Percentiles rank a stretch among this genome's conserved stretches.
Conservation (phyloP, 2,888 invertebrate genomes). For the Amiota communis region DNA sequence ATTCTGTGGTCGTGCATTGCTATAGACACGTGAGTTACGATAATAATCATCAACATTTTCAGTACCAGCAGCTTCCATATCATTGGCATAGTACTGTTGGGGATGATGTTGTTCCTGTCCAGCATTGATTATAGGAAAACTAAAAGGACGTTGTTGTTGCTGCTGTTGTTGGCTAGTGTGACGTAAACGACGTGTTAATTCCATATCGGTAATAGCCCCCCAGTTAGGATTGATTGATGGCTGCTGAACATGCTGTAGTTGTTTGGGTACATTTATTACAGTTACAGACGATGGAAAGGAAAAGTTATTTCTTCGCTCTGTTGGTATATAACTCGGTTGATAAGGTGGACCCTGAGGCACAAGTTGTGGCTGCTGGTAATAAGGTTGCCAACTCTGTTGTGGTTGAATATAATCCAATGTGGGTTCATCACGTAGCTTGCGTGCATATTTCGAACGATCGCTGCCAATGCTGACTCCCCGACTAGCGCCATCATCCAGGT, state of each 20-base stretch:
- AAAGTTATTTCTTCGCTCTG: constrained; percentile 48
- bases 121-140: constrained; percentile 45
- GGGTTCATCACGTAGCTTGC: constrained; percentile 19
- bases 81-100: not conserved
- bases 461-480: constrained; percentile 43
- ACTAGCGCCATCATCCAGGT: constrained; percentile 30
- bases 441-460: constrained; percentile 13
- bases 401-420: constrained; percentile 35
- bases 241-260: not conserved
- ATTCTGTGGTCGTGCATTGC: constrained; percentile 54
- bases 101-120: constrained; percentile 21
- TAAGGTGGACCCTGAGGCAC: constrained; percentile 8
- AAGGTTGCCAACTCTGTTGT: not conserved
- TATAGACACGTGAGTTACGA: constrained; percentile 51
- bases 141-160: constrained; percentile 41
- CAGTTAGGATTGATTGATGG: constrained; percentile 50
- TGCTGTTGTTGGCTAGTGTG: too few species aligned
- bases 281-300: constrained; percentile 44
- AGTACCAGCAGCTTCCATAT: constrained; percentile 53
- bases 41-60: constrained; percentile 47
- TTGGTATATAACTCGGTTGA: constrained; percentile 37
- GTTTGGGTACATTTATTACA: not conserved
- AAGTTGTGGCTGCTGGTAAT: not conserved
- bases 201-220: constrained; percentile 52
- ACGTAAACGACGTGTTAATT: constrained; percentile 48